Percentiles rank a stretch among this genome's conserved stretches.
These are phyloP conservation scores for Lophotriccus pileatus DNA, from an alignment of 2,797 vertebrate genomes.

Conservation along the genomic window DNA sequence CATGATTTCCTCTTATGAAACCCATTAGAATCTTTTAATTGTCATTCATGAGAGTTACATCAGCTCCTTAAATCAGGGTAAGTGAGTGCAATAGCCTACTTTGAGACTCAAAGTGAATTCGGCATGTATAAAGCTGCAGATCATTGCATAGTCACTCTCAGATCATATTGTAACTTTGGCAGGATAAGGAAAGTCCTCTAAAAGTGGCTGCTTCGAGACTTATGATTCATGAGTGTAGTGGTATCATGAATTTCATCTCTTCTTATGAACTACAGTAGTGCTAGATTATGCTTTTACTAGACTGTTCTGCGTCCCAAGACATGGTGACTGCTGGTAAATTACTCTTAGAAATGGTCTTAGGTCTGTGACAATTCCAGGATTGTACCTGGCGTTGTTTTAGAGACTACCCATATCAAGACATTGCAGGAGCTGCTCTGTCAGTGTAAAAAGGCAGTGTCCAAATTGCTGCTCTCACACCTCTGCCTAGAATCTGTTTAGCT, in stretches of 20 bases:
- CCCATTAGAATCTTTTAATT: background rate
- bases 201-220: background rate
- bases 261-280: background rate
- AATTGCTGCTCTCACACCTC: background rate
- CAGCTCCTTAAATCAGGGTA: background rate
- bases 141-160: background rate
- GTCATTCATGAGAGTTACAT: background rate
- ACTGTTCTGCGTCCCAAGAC: background rate
- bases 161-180: background rate
- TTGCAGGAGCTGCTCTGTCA: background rate
- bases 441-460: background rate
- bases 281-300: background rate
- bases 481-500: background rate
- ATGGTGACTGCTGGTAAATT: background rate
- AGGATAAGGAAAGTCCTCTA: background rate
- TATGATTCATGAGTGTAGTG: background rate
- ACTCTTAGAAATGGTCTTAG: background rate
- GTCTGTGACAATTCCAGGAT: background rate
- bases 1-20: background rate
- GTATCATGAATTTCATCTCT: background rate
- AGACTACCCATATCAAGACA: accelerated
- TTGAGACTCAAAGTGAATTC: background rate
- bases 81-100: background rate
- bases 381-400: background rate
- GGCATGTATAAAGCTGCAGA: background rate